A percentile compares a stretch with the other conserved stretches of the same genome.
Evolutionary conservation across 1,140 invertebrate species (phyloP).

Genomic region (Macrostomum lignano): DNA sequence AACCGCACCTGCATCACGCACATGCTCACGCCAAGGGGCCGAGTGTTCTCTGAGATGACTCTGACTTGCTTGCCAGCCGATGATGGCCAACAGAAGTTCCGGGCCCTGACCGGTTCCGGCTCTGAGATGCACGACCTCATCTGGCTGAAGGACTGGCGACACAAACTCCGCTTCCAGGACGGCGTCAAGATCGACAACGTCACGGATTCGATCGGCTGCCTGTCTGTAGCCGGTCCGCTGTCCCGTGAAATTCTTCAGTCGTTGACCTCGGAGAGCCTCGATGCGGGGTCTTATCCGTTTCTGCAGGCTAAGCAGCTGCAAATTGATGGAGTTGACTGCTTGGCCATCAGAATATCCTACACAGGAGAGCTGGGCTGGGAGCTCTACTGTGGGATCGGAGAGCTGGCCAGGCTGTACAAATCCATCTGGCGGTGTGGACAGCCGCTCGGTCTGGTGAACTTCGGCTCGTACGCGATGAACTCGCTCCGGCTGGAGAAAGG

Average conservation of each 20-base stretch:
- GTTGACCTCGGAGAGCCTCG: conserved; percentile 10
- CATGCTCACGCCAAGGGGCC: conserved; percentile 16
- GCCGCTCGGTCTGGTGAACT: conserved; percentile 15
- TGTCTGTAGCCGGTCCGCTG: conserved; percentile 21
- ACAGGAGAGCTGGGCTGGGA: conserved; percentile 28
- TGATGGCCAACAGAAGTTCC: conserved; percentile 11
- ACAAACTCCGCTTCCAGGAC: conserved; percentile 7
- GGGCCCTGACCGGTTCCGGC: conserved; percentile 21
- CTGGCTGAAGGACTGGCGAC: conserved; percentile 17
- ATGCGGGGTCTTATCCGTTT: conserved; percentile 11
- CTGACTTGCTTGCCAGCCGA: too few relatives aligned
- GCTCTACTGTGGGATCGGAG: conserved; percentile 12
- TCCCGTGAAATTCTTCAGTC: conserved; percentile 14
- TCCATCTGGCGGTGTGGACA: conserved; percentile 13
- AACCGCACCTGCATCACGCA: conserved; percentile 15
- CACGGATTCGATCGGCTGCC: conserved; percentile 15
- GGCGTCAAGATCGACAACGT: conserved; percentile 15
- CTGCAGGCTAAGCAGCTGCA: conserved; percentile 9
- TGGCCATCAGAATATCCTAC: conserved; percentile 20
- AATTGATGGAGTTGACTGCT: too few relatives aligned
- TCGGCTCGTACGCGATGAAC: conserved; percentile 21
- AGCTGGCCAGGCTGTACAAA: conserved; percentile 13
- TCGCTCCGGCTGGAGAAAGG: conserved; percentile 24
- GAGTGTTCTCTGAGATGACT: conserved; percentile 22
- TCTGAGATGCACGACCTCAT: conserved; percentile 25